A percentile compares a stretch with the other conserved stretches of the same genome.
Conservation (phyloP, 2,113 vertebrate species). For the Apeltes quadracus region DNA sequence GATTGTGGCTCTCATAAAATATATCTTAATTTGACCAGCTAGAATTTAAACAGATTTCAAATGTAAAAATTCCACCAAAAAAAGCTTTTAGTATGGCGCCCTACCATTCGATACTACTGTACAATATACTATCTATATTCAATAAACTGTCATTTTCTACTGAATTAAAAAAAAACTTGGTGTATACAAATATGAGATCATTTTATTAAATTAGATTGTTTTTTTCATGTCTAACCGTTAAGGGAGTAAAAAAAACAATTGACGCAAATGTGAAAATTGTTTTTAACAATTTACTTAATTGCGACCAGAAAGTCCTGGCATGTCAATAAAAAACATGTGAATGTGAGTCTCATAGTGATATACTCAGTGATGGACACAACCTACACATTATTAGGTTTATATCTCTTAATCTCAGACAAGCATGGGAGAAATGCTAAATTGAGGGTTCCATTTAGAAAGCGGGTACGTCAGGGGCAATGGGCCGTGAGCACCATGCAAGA, state of each 20-base stretch:
- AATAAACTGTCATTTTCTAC: not conserved
- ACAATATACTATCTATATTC: not conserved
- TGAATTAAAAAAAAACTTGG: not conserved
- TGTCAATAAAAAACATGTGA: not conserved
- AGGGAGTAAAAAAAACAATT: not conserved
- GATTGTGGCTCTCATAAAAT: too few species aligned
- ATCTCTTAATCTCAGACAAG: constrained; percentile 33
- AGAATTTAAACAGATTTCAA: not conserved
- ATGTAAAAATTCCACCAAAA: not conserved
- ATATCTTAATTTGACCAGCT: not conserved
- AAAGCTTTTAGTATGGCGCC: not conserved
- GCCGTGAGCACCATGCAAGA: constrained; percentile 34
- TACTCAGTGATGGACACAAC: constrained; percentile 15
- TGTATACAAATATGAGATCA: not conserved
- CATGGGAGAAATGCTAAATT: constrained; percentile 55
- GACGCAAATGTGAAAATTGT: not conserved
- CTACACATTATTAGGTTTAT: constrained; percentile 36
- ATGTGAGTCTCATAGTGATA: not conserved
- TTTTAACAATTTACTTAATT: not conserved
- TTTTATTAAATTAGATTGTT: too few species aligned
- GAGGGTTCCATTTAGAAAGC: constrained; percentile 62
- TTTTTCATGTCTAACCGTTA: not conserved
- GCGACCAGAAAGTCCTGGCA: not conserved
- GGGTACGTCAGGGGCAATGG: constrained; percentile 46
- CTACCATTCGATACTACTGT: not conserved